Evolutionary conservation across 2,113 vertebrate genomes (phyloP).

Genomic region (Notarius quadriscutis): DNA sequence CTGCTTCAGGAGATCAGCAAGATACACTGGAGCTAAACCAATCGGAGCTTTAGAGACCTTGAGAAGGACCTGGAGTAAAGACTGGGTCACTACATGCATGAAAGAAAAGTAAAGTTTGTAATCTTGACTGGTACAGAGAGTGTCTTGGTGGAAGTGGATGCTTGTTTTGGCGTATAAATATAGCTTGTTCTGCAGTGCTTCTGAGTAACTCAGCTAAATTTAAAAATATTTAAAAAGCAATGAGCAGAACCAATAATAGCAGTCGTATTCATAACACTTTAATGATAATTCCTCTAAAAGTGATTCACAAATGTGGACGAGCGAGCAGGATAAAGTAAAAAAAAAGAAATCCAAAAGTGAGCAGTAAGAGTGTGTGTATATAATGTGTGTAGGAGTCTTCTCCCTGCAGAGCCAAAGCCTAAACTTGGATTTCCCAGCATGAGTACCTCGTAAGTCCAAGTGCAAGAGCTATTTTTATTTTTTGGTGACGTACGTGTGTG

Average conservation of each 20-base stretch:
- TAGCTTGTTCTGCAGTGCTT: too few species aligned
- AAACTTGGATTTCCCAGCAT: conserved; percentile 24
- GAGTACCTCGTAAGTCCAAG: background rate
- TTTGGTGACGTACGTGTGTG: background rate
- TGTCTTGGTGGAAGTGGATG: background rate
- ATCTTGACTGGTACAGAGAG: too few species aligned
- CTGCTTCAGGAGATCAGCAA: background rate
- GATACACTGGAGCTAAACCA: background rate
- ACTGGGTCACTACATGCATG: background rate
- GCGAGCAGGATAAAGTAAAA: background rate
- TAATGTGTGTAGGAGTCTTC: background rate
- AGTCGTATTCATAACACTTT: background rate
- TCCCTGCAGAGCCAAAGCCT: conserved; percentile 13
- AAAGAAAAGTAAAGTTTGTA: background rate
- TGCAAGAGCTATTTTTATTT: background rate
- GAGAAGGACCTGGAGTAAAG: background rate
- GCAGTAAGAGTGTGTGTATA: background rate
- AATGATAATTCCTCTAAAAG: background rate
- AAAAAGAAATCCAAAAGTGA: background rate
- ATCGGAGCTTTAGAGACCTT: background rate
- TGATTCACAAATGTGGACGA: background rate
- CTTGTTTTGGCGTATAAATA: background rate
- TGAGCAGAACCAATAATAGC: background rate
- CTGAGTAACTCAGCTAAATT: background rate
- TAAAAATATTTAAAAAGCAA: background rate